Conservation (phyloP, 2,797 vertebrate genomes). For the Loriculus beryllinus region DNA sequence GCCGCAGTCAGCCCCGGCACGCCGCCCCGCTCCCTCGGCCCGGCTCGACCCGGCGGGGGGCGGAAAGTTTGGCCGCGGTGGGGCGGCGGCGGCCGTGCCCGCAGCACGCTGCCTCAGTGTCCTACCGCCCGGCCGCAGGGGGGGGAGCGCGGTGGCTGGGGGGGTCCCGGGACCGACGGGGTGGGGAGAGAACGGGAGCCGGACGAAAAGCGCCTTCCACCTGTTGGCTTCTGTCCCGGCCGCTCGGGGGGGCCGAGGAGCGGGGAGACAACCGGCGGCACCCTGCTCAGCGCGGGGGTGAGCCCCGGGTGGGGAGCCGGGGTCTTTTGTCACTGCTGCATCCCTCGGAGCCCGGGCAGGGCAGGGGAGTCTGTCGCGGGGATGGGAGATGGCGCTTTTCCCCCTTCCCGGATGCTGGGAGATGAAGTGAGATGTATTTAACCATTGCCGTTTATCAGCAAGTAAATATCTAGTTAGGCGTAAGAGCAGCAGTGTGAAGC, state of each 20-base stretch:
- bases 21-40: neutral
- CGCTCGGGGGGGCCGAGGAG: slow-evolving; percentile 26
- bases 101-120: slow-evolving; percentile 48
- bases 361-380: neutral
- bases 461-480: slow-evolving; percentile 56
- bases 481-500: slow-evolving; percentile 20
- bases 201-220: slow-evolving; percentile 66
- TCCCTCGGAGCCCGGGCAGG: neutral
- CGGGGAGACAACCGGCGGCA: neutral
- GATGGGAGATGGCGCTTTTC: neutral
- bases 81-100: neutral
- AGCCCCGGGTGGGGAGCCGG: neutral
- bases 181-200: neutral
- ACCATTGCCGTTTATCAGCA: slow-evolving; percentile 62
- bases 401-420: slow-evolving; percentile 52
- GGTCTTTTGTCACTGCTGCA: slow-evolving; percentile 38
- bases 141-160: neutral
- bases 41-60: neutral
- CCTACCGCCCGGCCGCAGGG: neutral
- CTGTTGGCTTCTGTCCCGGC: slow-evolving; percentile 74
- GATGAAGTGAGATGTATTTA: slow-evolving; percentile 69
- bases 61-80: slow-evolving; percentile 59
- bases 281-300: neutral
- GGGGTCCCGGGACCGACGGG: neutral
- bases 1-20: neutral